Conservation (phyloP, 2,797 vertebrate genomes). For the Nannoperca obscura region DNA sequence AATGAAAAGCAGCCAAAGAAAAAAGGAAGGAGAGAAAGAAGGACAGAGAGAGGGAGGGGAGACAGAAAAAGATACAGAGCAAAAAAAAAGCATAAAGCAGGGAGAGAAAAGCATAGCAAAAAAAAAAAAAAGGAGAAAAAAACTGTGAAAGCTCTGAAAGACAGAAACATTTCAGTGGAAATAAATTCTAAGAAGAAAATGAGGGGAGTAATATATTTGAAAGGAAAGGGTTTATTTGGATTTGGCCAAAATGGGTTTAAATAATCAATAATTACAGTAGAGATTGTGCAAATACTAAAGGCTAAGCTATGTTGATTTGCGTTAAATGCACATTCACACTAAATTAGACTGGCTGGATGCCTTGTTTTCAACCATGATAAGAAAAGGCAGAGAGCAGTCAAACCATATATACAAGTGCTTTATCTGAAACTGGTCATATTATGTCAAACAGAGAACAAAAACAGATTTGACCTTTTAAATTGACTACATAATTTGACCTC, state of each 20-base stretch:
- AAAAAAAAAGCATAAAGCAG: conserved; percentile 73
- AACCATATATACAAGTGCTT: conserved; percentile 18
- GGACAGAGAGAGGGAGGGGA: conserved; percentile 74
- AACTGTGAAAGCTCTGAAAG: conserved; percentile 69
- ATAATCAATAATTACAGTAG: conserved; percentile 52
- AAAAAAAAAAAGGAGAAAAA: conserved; percentile 34
- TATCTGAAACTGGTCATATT: conserved; percentile 24
- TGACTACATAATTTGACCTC: conserved; percentile 53
- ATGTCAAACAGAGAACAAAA: conserved; percentile 33
- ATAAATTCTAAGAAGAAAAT: conserved; percentile 73
- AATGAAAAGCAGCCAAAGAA: conserved; percentile 85
- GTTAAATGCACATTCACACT: conserved; percentile 46
- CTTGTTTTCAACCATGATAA: conserved; percentile 31
- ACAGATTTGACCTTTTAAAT: conserved; percentile 56
- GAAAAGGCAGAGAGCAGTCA: conserved; percentile 29
- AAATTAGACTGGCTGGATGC: conserved; percentile 33
- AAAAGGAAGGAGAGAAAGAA: conserved; percentile 75
- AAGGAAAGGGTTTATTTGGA: conserved; percentile 57
- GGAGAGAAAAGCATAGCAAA: conserved; percentile 69
- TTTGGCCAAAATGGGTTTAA: conserved; percentile 45
- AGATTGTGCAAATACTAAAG: conserved; percentile 49
- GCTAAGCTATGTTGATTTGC: conserved; percentile 34
- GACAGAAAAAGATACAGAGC: conserved; percentile 80
- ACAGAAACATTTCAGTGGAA: conserved; percentile 76
- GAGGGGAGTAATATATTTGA: conserved; percentile 50